These are phyloP conservation scores for Megalurothrips usitatus DNA, from an alignment of 2,888 invertebrate genomes.

Conservation along the genomic window DNA sequence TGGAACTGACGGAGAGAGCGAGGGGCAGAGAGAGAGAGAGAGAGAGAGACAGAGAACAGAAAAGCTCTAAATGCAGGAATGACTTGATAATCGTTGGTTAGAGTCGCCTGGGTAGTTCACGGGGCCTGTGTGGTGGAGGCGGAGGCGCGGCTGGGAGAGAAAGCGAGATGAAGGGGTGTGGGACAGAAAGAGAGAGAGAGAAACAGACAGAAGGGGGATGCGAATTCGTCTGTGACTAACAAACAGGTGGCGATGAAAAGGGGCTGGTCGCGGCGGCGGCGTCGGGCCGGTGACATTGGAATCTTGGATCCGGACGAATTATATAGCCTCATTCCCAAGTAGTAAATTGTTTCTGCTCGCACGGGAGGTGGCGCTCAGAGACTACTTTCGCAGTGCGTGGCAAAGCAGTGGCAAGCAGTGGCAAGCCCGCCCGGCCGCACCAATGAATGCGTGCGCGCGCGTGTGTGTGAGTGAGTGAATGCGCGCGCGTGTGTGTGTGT, in stretches of 20 bases:
- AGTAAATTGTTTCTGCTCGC: conserved; percentile 9
- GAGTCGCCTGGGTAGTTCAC: conserved; percentile 5
- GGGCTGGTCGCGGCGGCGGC: neutral
- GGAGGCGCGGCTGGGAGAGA: neutral
- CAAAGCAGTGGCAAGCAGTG: no score
- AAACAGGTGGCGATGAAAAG: conserved; percentile 8
- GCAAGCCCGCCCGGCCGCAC: no score
- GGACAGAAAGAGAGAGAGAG: neutral
- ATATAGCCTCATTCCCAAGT: conserved; percentile 20
- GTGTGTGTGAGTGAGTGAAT: no score
- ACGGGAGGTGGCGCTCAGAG: no score
- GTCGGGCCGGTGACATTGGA: conserved; percentile 1
- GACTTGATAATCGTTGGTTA: conserved; percentile 26
- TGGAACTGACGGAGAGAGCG: no score
- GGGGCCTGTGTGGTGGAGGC: neutral
- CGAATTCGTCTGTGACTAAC: conserved; percentile 12
- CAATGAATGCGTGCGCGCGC: no score
- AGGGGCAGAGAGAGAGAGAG: no score
- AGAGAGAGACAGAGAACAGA: neutral
- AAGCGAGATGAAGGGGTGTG: neutral
- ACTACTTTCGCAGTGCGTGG: no score
- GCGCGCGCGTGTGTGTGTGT: neutral
- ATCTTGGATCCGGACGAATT: conserved; percentile 17
- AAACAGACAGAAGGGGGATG: neutral
- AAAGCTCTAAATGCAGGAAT: conserved; percentile 19